Conservation (phyloP, 2,888 invertebrate species). For the Melanotus villosus region DNA sequence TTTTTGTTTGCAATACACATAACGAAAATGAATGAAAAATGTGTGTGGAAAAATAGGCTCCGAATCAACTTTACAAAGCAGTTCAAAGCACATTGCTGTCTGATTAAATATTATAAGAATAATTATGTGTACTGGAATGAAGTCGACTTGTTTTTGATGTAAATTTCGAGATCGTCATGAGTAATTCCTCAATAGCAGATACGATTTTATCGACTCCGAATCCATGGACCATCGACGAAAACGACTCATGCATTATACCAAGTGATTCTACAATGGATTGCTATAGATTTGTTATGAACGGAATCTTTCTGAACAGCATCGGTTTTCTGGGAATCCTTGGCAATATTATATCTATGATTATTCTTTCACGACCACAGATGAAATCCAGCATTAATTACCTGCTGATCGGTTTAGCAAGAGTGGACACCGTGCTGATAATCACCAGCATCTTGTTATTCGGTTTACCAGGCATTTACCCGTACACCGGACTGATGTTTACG, state of each 20-base stretch:
- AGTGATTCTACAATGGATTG: conserved; percentile 63
- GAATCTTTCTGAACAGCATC: conserved; percentile 84
- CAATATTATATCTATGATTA: conserved; percentile 91
- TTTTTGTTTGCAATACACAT: background rate
- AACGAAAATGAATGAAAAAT: conserved; percentile 17
- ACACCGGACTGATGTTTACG: conserved; percentile 82
- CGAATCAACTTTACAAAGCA: conserved; percentile 18
- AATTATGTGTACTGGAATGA: background rate
- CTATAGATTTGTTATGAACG: conserved; percentile 86
- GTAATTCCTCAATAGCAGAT: conserved; percentile 32
- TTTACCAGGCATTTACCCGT: conserved; percentile 87
- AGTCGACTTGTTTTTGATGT: background rate
- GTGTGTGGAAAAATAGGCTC: conserved; percentile 25
- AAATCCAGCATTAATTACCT: conserved; percentile 95
- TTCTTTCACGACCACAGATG: conserved; percentile 94
- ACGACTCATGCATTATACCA: conserved; percentile 33
- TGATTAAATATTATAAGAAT: too few species aligned
- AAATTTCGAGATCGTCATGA: conserved; percentile 24
- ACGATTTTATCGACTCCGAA: conserved; percentile 22
- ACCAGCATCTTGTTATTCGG: conserved; percentile 91
- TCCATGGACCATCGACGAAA: conserved; percentile 37
- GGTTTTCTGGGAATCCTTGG: conserved; percentile 90
- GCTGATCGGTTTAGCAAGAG: conserved; percentile 92
- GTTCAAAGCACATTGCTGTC: too few species aligned
- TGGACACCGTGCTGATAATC: conserved; percentile 92